Percentiles rank a stretch among this genome's conserved stretches.
These are phyloP conservation scores for Tiliqua scincoides DNA, from an alignment of 2,113 vertebrate genomes.

Conservation along the genomic window DNA sequence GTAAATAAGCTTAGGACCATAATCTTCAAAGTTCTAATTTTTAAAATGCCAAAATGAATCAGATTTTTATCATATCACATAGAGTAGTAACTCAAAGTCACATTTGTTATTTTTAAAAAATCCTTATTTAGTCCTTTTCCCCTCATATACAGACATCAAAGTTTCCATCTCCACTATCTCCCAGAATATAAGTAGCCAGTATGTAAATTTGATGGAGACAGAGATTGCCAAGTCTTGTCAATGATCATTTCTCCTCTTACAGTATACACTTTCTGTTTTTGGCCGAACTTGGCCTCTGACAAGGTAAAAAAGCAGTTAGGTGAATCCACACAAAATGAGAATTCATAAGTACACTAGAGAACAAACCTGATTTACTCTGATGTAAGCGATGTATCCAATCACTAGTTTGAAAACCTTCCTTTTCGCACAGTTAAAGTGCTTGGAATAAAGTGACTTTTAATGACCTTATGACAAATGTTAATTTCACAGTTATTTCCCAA, in stretches of 20 bases:
- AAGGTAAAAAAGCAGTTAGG: background rate
- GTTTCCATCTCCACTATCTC: background rate
- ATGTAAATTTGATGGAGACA: background rate
- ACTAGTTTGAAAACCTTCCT: background rate
- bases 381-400: background rate
- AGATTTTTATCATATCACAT: background rate
- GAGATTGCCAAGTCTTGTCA: background rate
- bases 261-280: background rate
- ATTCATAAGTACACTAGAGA: background rate
- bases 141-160: background rate
- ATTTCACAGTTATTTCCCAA: background rate
- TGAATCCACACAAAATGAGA: background rate
- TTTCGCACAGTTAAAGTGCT: too few relatives aligned
- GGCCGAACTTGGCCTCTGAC: too few relatives aligned
- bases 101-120: background rate
- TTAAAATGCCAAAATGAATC: background rate
- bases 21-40: background rate
- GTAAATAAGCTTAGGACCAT: background rate
- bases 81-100: background rate
- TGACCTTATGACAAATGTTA: constrained; percentile 34
- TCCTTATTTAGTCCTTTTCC: background rate
- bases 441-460: constrained; percentile 6
- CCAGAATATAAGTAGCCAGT: background rate
- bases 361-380: background rate
- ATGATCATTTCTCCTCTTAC: background rate